Evolutionary conservation across 2,888 invertebrate species (phyloP).

Genomic region (Lasioglossum oenotherae): DNA sequence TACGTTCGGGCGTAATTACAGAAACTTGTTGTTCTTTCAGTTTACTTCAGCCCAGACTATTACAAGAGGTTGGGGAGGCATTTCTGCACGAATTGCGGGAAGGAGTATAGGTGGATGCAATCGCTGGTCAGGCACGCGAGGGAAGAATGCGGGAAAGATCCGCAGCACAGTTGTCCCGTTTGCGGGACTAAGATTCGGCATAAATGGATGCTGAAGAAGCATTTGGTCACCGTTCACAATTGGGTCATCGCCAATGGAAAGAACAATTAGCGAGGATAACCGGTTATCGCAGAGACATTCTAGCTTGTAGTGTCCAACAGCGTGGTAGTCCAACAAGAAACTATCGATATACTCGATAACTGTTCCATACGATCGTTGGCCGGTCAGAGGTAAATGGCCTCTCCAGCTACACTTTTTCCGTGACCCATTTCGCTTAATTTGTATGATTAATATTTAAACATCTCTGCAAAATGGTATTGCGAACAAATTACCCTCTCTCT

Average conservation of each 20-base stretch:
- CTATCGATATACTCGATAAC: background rate
- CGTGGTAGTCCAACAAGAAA: background rate
- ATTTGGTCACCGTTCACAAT: constrained; percentile 78
- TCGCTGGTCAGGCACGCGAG: constrained; percentile 88
- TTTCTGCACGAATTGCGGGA: constrained; percentile 88
- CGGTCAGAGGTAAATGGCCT: background rate
- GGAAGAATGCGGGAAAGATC: constrained; percentile 84
- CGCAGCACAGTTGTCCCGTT: constrained; percentile 82
- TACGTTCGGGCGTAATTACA: constrained; percentile 50
- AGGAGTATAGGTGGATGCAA: constrained; percentile 90
- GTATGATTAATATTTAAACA: no score
- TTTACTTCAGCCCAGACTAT: constrained; percentile 71
- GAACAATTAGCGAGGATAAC: constrained; percentile 12
- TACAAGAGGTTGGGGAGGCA: constrained; percentile 80
- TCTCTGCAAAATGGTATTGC: no score
- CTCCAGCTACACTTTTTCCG: background rate
- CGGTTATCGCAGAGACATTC: background rate
- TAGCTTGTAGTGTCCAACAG: constrained; percentile 5
- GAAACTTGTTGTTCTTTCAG: constrained; percentile 65
- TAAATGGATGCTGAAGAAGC: constrained; percentile 83
- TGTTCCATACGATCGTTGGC: background rate
- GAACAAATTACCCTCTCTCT: no score
- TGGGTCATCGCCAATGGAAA: constrained; percentile 66
- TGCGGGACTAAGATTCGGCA: constrained; percentile 83
- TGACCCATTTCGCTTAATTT: no score